A percentile compares a stretch with the other conserved stretches of the same genome.
phyloP scores from a whole-genome alignment of 2,797 vertebrate genomes.

The Sebastiscus tertius region DNA sequence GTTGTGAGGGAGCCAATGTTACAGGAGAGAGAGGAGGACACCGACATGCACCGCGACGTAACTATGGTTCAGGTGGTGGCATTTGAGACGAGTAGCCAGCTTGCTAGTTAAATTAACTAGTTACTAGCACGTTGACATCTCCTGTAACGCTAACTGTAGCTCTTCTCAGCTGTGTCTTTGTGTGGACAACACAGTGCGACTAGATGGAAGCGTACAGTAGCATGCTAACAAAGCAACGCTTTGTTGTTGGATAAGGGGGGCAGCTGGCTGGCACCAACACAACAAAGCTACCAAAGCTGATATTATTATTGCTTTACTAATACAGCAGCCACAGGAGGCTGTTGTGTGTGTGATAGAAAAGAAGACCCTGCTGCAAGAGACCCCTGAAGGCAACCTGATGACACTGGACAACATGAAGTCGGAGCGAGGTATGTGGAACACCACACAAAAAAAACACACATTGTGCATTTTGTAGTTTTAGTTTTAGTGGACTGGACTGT shows the following conservation, averaged over 20 bases:
- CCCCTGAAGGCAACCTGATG: slow-evolving; percentile 73
- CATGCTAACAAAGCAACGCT: slow-evolving; percentile 81
- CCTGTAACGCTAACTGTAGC: not conserved
- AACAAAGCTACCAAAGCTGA: slow-evolving; percentile 70
- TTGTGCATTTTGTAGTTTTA: slow-evolving; percentile 16
- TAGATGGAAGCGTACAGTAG: slow-evolving; percentile 78
- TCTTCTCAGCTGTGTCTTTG: slow-evolving; percentile 67
- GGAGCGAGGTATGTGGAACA: slow-evolving; percentile 89
- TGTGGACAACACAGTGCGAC: slow-evolving; percentile 64
- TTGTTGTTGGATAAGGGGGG: slow-evolving; percentile 79
- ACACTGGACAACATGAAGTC: slow-evolving; percentile 92
- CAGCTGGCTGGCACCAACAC: slow-evolving; percentile 65
- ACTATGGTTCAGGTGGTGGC: slow-evolving; percentile 65
- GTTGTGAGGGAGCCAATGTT: slow-evolving; percentile 15
- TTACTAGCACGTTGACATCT: slow-evolving; percentile 46
- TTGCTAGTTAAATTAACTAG: slow-evolving; percentile 46
- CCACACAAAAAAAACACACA: slow-evolving; percentile 6
- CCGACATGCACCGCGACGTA: slow-evolving; percentile 61
- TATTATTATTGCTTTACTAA: slow-evolving; percentile 67
- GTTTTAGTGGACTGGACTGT: slow-evolving; percentile 39
- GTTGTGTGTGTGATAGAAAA: slow-evolving; percentile 35
- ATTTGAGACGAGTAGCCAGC: slow-evolving; percentile 54
- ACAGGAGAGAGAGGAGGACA: slow-evolving; percentile 6
- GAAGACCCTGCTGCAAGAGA: slow-evolving; percentile 34
- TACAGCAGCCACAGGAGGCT: slow-evolving; percentile 52